Base-by-base conservation (phyloP, 2,888 invertebrate species). In the Protodeltote pygarga region DNA sequence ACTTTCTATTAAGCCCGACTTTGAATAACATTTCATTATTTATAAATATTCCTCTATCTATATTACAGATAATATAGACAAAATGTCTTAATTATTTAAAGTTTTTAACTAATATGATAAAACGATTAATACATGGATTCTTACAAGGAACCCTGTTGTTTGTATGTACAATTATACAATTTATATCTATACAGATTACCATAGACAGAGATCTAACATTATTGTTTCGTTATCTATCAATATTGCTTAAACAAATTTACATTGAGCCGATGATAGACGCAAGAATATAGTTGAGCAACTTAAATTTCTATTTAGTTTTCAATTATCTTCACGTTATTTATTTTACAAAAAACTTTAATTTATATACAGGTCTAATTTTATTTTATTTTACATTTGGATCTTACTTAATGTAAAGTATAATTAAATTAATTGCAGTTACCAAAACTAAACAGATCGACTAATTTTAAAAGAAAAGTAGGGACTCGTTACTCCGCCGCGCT, bases 131-230 rank as follows among this genome's bases (percentile, higher is more conserved):
- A 51, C 34, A 62, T 40, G 74, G 79, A 79, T 80, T 79, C 75
- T 71, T 69, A 59, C 46, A 40, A 73, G 63, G 72, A 81, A 81
- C 79, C 82, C 80, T 82, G 79, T 80, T 55, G 67, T 49, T 65
- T 57, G 35, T 69, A 67, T 67, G 42, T 59, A 67, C 65, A 70
- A 50, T 57, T 66, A 44, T 63, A 60, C 63, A 67, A 37, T 32
- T 60, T 35, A 38, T 39, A 44, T 31, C 23, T 59, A 49, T 31
- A 44, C 45, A 44, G 45, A 40, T 47, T 48, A 58, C 32, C 53
- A 32, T 61, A 69, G 52, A 65, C 45, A 70, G 52, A 64, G 25
- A 57, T 57, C 24, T 63, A 63, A 44, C 40, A 57, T 73, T 73
- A 77, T 75, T 77, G 73, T 75, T 76, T 78, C 74, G 74, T 73